These are phyloP conservation scores for Drosophila ananassae DNA, from an alignment of 1,140 invertebrate genomes.

Conservation along the genomic window DNA sequence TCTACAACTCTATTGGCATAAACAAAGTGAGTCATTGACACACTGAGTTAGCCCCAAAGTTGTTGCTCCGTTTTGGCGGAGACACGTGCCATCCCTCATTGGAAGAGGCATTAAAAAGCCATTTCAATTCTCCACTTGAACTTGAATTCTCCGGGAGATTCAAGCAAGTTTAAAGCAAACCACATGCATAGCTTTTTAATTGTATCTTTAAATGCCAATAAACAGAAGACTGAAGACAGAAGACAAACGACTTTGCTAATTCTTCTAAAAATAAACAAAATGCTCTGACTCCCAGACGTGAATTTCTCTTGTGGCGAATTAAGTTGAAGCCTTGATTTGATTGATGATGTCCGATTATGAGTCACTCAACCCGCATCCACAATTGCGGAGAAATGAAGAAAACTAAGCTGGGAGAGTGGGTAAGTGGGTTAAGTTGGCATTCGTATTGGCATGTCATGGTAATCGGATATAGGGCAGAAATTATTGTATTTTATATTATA, in stretches of 20 bases:
- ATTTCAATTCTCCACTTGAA: conserved; percentile 64
- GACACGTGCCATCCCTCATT: conserved; percentile 24
- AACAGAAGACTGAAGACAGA: conserved; percentile 6
- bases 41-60: conserved; percentile 56
- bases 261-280: conserved; percentile 46
- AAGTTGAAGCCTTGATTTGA: conserved; percentile 63
- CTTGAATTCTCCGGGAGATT: conserved; percentile 58
- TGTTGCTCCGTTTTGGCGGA: background rate
- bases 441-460: conserved; percentile 55
- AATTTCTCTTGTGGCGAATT: conserved; percentile 31
- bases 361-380: conserved; percentile 45
- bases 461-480: conserved; percentile 46
- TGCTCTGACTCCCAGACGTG: conserved; percentile 15
- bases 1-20: conserved; percentile 7
- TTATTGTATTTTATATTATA: background rate
- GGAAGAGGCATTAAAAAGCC: conserved; percentile 39
- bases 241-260: background rate
- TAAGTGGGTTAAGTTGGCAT: conserved; percentile 54
- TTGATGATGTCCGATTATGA: conserved; percentile 71
- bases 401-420: conserved; percentile 31
- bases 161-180: conserved; percentile 17
- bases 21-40: conserved; percentile 67
- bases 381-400: conserved; percentile 8
- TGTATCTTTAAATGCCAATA: conserved; percentile 69
- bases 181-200: conserved; percentile 60